Evolutionary conservation across 2,113 vertebrate species (phyloP).

Genomic region (Pao palembangensis): DNA sequence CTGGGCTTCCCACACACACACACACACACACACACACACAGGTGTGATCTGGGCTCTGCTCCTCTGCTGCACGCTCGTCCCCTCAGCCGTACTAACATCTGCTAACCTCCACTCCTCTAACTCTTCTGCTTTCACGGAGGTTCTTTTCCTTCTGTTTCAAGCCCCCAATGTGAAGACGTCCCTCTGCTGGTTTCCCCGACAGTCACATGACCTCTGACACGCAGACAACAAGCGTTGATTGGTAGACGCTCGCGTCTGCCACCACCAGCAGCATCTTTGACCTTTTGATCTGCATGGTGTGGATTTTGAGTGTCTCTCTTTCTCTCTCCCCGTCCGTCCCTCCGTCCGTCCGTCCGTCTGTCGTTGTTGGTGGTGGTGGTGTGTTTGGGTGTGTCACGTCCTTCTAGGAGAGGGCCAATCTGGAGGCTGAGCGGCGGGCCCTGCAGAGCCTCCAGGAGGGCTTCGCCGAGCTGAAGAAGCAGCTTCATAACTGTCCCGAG

Average conservation of each 20-base stretch:
- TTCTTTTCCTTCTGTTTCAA: too few relatives aligned
- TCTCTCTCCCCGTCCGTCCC: constrained; percentile 43
- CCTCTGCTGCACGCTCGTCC: not conserved
- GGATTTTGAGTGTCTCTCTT: constrained; percentile 79
- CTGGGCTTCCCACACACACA: not conserved
- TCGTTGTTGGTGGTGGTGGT: constrained; percentile 5
- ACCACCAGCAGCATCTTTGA: constrained; percentile 15
- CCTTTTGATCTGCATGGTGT: constrained; percentile 72
- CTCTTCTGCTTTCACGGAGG: constrained; percentile 2
- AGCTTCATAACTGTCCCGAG: constrained; percentile 97
- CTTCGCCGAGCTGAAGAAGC: constrained; percentile 90
- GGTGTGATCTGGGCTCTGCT: not conserved
- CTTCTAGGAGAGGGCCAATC: constrained; percentile 92
- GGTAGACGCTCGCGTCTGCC: too few relatives aligned
- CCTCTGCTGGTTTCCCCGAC: too few relatives aligned
- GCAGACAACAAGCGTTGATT: constrained; percentile 23
- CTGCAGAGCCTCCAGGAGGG: constrained; percentile 87
- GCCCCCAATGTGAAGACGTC: too few relatives aligned
- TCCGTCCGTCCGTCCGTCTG: constrained; percentile 37
- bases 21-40: constrained; percentile 22
- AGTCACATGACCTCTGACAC: too few relatives aligned
- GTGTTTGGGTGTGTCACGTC: constrained; percentile 59
- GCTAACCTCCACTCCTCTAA: constrained; percentile 7
- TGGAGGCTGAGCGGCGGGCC: constrained; percentile 88
- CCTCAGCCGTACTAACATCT: too few relatives aligned